phyloP scores from a whole-genome alignment of 2,113 vertebrate genomes.

The Scomber japonicus region DNA sequence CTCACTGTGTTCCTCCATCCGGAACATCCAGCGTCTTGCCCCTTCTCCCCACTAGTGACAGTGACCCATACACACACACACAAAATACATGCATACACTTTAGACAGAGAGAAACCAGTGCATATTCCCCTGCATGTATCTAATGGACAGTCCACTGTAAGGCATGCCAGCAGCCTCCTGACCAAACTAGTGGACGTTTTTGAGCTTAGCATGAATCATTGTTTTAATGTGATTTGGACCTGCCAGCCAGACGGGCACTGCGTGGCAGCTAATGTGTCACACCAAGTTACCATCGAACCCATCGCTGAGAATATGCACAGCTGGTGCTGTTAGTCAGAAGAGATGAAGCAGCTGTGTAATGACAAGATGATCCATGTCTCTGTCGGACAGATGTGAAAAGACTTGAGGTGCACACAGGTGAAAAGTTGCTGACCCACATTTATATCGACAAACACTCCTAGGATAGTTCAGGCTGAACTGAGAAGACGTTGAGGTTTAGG shows the following conservation, averaged over 20 bases:
- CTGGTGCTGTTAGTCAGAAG: conserved; percentile 65
- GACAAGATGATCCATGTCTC: conserved; percentile 46
- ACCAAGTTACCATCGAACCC: conserved; percentile 56
- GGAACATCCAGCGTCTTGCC: conserved; percentile 56
- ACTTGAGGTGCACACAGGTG: conserved; percentile 38
- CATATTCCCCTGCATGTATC: conserved; percentile 43
- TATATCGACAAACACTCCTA: conserved; percentile 26
- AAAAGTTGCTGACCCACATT: conserved; percentile 50
- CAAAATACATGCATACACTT: conserved; percentile 25
- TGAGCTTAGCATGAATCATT: conserved; percentile 61
- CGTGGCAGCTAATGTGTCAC: conserved; percentile 45
- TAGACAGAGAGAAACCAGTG: conserved; percentile 60
- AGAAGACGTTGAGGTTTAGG: conserved; percentile 56
- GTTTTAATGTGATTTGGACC: conserved; percentile 63
- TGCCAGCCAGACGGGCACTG: conserved; percentile 43
- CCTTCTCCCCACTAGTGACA: conserved; percentile 55
- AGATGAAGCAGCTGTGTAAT: conserved; percentile 48
- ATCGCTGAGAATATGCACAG: conserved; percentile 65
- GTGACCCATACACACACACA: conserved; percentile 34
- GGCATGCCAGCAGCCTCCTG: conserved; percentile 58
- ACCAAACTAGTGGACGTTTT: conserved; percentile 66
- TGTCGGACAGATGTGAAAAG: conserved; percentile 52
- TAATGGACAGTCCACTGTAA: conserved; percentile 34
- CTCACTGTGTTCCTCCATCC: conserved; percentile 56
- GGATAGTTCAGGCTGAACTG: conserved; percentile 26